Percentiles rank a stretch among this genome's conserved stretches.
phyloP scores from a whole-genome alignment of 2,888 invertebrate genomes.

The Drosophila nigricruria region DNA sequence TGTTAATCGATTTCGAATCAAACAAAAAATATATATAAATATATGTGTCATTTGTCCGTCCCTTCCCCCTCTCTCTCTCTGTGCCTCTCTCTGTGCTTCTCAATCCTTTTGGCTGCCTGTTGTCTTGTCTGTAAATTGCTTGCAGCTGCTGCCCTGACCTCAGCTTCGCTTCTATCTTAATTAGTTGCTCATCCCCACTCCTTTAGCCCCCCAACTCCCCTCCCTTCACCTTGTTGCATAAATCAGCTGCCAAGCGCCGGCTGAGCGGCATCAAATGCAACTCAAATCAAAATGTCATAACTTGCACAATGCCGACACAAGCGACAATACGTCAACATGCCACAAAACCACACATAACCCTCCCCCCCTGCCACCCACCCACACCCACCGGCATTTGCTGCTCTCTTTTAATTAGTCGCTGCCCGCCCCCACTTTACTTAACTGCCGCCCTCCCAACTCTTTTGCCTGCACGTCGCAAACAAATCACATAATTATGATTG shows the following conservation, averaged over 20 bases:
- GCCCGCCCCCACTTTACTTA: conserved; percentile 15
- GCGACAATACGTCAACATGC: conserved; percentile 83
- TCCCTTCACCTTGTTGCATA: not conserved
- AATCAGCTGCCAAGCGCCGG: conserved; percentile 47
- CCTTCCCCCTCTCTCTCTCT: too few species aligned
- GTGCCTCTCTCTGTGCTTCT: not conserved
- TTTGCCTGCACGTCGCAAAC: conserved; percentile 67
- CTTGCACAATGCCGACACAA: conserved; percentile 74
- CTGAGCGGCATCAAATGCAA: conserved; percentile 81
- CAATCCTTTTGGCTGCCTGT: conserved; percentile 6
- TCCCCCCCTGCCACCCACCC: not conserved
- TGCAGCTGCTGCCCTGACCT: conserved; percentile 44
- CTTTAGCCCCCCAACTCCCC: too few species aligned
- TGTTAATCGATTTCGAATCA: conserved; percentile 64
- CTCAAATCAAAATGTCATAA: conserved; percentile 84
- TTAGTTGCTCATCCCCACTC: conserved; percentile 40
- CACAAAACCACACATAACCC: not conserved
- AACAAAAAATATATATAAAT: conserved; percentile 1
- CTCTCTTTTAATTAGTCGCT: conserved; percentile 65
- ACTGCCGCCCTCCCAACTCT: conserved; percentile 1
- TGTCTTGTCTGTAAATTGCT: conserved; percentile 33
- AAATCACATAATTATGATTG: conserved; percentile 84
- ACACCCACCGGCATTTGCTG: not conserved
- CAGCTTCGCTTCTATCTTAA: conserved; percentile 38
- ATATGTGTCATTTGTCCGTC: conserved; percentile 31